Evolutionary conservation across 1,140 invertebrate genomes (phyloP), one percentile per base, ranked within the genome.

Genomic region (Homarus americanus): DNA sequence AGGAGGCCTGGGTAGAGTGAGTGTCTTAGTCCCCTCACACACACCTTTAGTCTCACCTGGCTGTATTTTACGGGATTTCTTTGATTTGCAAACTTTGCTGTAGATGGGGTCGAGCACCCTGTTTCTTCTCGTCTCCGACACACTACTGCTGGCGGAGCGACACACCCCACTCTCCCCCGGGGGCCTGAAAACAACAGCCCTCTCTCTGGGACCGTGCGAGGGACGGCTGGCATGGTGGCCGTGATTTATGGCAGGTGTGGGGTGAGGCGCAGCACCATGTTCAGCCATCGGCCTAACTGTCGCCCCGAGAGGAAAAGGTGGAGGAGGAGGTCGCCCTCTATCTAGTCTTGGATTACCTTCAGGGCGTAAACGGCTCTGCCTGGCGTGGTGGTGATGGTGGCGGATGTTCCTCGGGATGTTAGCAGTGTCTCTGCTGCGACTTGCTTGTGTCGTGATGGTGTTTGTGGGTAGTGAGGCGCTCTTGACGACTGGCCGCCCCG

Each of bases 51-150:
- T 73, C 63, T 28, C 7, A 28, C 83, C 40, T 69, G 20, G 53
- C 24, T 53, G 73, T 40, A 80, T 86, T 20, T 53, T 44, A 28
- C 73, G 49, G 5, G 49, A 10, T 28, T 80, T 86, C 75, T 86
- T 85, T 28, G 82, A 32, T 17, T 91, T 91, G 76, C 89, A 91
- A 1, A 91, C 89, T 66, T 91, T 58, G 44, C 89, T 91, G 76
- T 91, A 91, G 36, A 91, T 86, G 38, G 89, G 73, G 36, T 80
- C 75, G 5, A 69, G 49, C 17, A 38, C 41, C 49, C 75, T 90
- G 28, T 36, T 49, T 5, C 58, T 38, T 49, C 10, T 84, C 10
- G 53, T n/a, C 17, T 76, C 78, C 24, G 83, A 12, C 12, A 36
- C 28, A 9, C 28, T 86, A 24, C 44, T 86, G 40, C n/a, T 34